Conservation (phyloP, 2,888 invertebrate genomes). For the Drosophila birchii region DNA sequence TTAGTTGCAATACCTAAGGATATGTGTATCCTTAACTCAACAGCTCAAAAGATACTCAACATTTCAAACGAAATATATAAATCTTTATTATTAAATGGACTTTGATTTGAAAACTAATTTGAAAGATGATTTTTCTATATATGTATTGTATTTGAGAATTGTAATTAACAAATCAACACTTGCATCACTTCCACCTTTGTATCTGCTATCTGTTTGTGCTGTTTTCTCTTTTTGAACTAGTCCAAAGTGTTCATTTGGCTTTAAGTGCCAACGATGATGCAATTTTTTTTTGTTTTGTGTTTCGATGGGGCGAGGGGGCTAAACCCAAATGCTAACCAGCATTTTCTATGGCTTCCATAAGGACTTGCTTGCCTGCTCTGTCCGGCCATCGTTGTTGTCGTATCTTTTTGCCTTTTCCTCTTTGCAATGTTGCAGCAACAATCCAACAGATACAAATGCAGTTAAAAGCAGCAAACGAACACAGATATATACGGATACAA, state of each 20-base stretch:
- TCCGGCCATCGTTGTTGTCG: background rate
- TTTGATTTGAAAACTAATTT: no score
- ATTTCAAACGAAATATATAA: no score
- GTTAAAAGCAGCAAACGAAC: conserved; percentile 10
- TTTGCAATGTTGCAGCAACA: conserved; percentile 45
- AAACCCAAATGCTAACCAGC: conserved; percentile 23
- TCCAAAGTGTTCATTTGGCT: conserved; percentile 13
- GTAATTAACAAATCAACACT: background rate
- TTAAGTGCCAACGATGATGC: conserved; percentile 35
- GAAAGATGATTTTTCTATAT: background rate
- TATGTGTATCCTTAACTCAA: no score
- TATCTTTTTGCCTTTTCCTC: conserved; percentile 20
- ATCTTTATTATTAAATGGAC: no score
- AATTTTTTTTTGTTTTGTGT: conserved; percentile 13
- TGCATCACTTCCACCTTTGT: conserved; percentile 1
- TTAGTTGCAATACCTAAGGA: no score
- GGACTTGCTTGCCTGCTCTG: conserved; percentile 12
- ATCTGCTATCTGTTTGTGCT: conserved; percentile 3
- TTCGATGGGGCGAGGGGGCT: background rate
- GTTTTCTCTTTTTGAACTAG: conserved; percentile 1
- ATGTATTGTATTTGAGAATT: conserved; percentile 3
- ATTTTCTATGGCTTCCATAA: conserved; percentile 43
- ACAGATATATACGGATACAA: conserved; percentile 15
- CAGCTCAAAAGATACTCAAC: no score
- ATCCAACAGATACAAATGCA: conserved; percentile 36